Base-by-base conservation (phyloP, 2,888 invertebrate species). In the Acanthosoma haemorrhoidale region DNA sequence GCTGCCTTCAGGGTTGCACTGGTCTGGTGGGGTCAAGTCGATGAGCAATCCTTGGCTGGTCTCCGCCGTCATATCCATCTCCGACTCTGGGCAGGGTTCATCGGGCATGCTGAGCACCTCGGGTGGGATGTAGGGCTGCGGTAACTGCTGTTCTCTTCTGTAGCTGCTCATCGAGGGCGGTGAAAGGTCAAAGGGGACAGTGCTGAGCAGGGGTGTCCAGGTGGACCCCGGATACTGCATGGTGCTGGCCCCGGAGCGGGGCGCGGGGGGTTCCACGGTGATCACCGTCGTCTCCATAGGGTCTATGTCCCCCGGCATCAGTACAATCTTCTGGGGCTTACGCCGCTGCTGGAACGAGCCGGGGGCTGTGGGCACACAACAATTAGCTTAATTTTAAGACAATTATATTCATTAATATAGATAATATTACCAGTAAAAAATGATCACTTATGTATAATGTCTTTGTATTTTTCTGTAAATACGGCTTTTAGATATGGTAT, bases 301-400 rank as follows among this genome's bases (percentile, higher is more conserved):
- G 32, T 69, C 41, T 29, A 69, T 69, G 39, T 69, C 69, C 32
- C 69, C 69, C 15, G 69, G 69, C 1, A 69, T 31, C 8, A 69
- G 39, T 1, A 69, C 39, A 2, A 69, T 61, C 21, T 69, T 59
- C 21, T 61, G 60, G n/a, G 68, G 66, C 13, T 41, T 41, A 29
- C 43, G 66, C 43, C 18, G 60, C 9, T 32, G 16, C 18, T 18
- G 29, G 16, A 11, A 36, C 13, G 63, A 21, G n/a, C 59, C 32
- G n/a, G 59, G 59, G 2, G 5, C 59, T 59, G 59, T 11, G 29
- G n/a, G n/a, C n/a, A n/a, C n/a, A n/a, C n/a, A n/a, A n/a, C n/a
- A n/a, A n/a, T n/a, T n/a, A n/a, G n/a, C n/a, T n/a, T n/a, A n/a
- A n/a, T n/a, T n/a, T n/a, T n/a, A n/a, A n/a, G n/a, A n/a, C n/a